These are phyloP conservation scores for Hypotaenidia philippensis DNA, from an alignment of 2,797 vertebrate genomes.

Conservation along the genomic window DNA sequence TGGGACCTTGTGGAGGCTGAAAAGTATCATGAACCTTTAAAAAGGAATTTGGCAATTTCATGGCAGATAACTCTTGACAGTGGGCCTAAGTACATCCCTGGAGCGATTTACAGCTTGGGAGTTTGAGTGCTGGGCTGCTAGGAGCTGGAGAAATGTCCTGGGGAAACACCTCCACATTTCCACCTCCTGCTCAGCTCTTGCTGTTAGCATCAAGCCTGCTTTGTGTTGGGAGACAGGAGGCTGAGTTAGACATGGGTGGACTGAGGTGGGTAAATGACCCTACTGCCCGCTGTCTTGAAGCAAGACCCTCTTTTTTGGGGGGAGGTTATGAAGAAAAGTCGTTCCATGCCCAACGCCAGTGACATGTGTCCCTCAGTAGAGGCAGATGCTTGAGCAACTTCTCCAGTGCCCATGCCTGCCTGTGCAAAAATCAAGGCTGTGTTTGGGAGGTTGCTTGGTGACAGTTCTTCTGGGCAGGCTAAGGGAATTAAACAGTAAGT, in stretches of 20 bases:
- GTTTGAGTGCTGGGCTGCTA: not conserved
- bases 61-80: constrained; percentile 29
- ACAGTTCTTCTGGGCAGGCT: not conserved
- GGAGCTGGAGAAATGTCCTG: not conserved
- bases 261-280: not conserved
- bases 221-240: not conserved
- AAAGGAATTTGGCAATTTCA: constrained; percentile 32
- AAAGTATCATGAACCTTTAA: not conserved
- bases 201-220: not conserved
- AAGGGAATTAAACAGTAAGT: not conserved
- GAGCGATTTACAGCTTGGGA: not conserved
- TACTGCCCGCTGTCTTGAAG: not conserved
- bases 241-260: not conserved
- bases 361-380: accelerated
- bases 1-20: not conserved
- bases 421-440: not conserved
- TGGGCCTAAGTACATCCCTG: not conserved
- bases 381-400: not conserved
- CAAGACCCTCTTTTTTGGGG: not conserved
- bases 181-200: not conserved
- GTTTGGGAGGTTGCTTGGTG: constrained; percentile 10
- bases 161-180: not conserved
- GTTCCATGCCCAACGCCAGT: accelerated
- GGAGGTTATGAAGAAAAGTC: not conserved
- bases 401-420: not conserved